Conservation (phyloP, 2,113 vertebrate species). For the Leptosomus discolor region DNA sequence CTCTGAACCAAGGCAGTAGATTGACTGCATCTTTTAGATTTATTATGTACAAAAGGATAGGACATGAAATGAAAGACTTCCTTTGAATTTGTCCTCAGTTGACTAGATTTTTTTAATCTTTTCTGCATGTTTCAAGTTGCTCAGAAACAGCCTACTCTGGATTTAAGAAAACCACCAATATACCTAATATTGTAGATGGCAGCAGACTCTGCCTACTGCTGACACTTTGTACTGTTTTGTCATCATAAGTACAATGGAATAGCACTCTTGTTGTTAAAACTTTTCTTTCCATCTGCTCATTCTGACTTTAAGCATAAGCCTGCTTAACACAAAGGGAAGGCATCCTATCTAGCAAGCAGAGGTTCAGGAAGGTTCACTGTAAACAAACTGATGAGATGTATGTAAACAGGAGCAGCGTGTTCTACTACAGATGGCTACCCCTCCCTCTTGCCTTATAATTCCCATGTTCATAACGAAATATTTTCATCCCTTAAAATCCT, state of each 20-base stretch:
- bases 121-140: conserved; percentile 15
- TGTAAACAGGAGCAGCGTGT: conserved; percentile 44
- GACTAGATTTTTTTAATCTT: neutral
- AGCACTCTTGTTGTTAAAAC: conserved; percentile 45
- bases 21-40: neutral
- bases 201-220: conserved; percentile 25
- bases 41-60: neutral
- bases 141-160: conserved; percentile 36
- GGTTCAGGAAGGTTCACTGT: conserved; percentile 56
- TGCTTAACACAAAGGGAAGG: conserved; percentile 50
- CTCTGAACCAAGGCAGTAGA: neutral
- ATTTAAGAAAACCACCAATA: neutral
- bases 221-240: conserved; percentile 38
- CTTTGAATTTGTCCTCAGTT: conserved; percentile 8
- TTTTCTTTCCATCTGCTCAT: conserved; percentile 62
- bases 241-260: conserved; percentile 42
- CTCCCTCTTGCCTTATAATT: conserved; percentile 26
- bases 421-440: conserved; percentile 51
- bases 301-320: conserved; percentile 57
- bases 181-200: neutral
- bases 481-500: conserved; percentile 2
- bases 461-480: neutral
- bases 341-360: conserved; percentile 35
- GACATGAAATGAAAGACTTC: neutral
- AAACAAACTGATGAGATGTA: conserved; percentile 61